phyloP scores from a whole-genome alignment of 2,797 vertebrate genomes.

The Chelonia mydas region DNA sequence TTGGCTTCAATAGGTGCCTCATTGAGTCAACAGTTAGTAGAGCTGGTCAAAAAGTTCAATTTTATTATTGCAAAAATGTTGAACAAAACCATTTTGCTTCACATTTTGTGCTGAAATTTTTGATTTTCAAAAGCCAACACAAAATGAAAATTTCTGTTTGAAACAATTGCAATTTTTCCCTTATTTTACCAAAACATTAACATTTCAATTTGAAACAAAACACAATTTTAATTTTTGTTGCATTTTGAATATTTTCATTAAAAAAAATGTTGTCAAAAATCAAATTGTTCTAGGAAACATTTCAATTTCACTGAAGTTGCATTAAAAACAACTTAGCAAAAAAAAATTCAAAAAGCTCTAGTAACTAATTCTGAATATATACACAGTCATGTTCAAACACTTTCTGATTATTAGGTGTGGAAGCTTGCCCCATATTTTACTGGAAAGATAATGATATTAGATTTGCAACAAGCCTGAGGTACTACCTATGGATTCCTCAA shows the following conservation, averaged over 20 bases:
- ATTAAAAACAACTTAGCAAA: background rate
- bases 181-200: background rate
- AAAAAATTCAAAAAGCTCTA: background rate
- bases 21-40: background rate
- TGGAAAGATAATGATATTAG: background rate
- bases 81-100: background rate
- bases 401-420: background rate
- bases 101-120: background rate
- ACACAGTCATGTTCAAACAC: background rate
- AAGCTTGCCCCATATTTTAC: background rate
- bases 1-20: background rate
- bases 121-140: background rate
- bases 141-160: background rate
- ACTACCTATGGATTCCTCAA: background rate
- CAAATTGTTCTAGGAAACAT: background rate
- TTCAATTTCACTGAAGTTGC: background rate
- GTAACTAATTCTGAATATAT: background rate
- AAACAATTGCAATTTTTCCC: background rate
- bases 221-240: background rate
- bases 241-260: background rate
- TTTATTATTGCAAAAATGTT: background rate
- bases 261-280: background rate
- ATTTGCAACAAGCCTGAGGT: background rate
- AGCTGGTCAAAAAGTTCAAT: background rate
- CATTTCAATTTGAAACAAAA: background rate